Evolutionary conservation across 2,113 vertebrate species (phyloP).

Genomic region (Pachycephala philippinensis): DNA sequence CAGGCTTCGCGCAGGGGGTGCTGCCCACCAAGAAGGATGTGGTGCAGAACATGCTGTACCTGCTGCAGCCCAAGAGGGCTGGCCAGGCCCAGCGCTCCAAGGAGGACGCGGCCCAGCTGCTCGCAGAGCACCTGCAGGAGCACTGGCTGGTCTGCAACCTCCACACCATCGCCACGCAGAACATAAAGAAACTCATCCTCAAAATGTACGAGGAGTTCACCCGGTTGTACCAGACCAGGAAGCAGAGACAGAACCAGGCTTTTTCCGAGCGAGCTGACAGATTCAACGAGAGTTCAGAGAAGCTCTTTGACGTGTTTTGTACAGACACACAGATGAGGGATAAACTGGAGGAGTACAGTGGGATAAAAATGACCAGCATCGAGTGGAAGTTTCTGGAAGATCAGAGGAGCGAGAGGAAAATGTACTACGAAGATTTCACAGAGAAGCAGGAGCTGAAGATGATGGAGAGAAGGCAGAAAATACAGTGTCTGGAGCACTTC

Average conservation of each 20-base stretch:
- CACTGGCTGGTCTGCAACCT: slow-evolving; percentile 67
- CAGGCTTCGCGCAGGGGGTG: slow-evolving; percentile 46
- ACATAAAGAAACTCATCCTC: slow-evolving; percentile 67
- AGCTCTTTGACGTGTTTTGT: slow-evolving; percentile 66
- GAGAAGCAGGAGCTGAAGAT: slow-evolving; percentile 62
- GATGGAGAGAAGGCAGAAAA: slow-evolving; percentile 63
- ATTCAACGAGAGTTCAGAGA: slow-evolving; percentile 61
- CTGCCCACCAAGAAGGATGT: slow-evolving; percentile 68
- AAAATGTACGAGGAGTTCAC: slow-evolving; percentile 68
- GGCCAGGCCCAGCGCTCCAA: slow-evolving; percentile 69
- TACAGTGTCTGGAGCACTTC: slow-evolving; percentile 62
- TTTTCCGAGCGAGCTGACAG: slow-evolving; percentile 45
- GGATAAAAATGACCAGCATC: slow-evolving; percentile 64
- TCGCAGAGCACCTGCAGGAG: slow-evolving; percentile 61
- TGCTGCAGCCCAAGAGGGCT: slow-evolving; percentile 64
- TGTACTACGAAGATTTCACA: slow-evolving; percentile 62
- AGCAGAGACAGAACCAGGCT: slow-evolving; percentile 65
- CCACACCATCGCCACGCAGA: slow-evolving; percentile 56
- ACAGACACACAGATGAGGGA: slow-evolving; percentile 20
- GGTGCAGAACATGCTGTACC: slow-evolving; percentile 68
- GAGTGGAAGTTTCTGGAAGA: slow-evolving; percentile 69
- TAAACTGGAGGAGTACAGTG: slow-evolving; percentile 64
- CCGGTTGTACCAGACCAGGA: slow-evolving; percentile 64
- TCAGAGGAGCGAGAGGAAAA: slow-evolving; percentile 62
- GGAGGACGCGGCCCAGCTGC: slow-evolving; percentile 57